Conservation (phyloP, 2,113 vertebrate genomes). For the Rhombomys opimus region DNA sequence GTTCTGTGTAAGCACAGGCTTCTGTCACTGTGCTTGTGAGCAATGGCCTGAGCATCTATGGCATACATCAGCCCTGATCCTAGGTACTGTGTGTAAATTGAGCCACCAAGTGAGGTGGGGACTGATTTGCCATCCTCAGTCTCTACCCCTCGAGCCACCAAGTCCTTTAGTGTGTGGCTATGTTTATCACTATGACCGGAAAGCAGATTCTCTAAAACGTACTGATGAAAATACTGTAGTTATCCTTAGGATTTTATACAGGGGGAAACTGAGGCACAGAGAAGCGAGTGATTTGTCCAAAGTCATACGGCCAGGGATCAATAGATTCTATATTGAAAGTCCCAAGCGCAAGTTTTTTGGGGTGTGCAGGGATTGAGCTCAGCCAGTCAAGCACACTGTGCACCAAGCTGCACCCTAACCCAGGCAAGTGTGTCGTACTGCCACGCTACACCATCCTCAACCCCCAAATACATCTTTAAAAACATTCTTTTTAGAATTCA, state of each 20-base stretch:
- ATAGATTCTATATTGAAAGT: background rate
- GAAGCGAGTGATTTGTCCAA: background rate
- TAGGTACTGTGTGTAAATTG: background rate
- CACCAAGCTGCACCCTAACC: too few relatives aligned
- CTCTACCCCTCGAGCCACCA: background rate
- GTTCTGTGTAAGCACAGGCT: background rate
- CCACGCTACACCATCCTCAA: background rate
- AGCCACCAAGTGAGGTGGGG: background rate
- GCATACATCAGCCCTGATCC: background rate
- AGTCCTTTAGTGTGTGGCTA: background rate
- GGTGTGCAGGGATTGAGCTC: background rate
- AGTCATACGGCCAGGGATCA: background rate
- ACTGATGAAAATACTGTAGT: background rate
- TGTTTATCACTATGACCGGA: background rate
- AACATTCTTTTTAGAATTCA: background rate
- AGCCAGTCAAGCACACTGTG: background rate
- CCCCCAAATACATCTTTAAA: background rate
- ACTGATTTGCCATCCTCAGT: background rate
- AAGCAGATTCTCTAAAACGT: background rate
- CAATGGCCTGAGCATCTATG: background rate
- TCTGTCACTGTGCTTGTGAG: background rate
- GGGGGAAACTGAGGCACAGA: slow-evolving; percentile 11
- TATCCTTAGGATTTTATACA: background rate
- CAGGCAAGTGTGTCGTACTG: background rate
- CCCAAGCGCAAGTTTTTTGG: background rate